Base-by-base conservation (phyloP, 2,797 vertebrate genomes). In the Rhynchotus rufescens region DNA sequence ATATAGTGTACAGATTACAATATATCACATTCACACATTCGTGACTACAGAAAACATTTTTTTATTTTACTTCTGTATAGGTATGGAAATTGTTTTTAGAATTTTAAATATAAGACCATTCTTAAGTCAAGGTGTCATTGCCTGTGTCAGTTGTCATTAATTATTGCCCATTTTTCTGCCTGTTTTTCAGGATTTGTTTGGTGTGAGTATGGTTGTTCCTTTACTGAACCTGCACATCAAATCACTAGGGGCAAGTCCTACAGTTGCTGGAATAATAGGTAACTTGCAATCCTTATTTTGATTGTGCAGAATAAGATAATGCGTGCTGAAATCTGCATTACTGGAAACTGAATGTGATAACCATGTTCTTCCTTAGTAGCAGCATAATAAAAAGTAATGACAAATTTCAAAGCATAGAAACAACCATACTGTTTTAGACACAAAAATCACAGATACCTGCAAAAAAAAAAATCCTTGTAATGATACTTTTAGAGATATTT, bases 201-300 rank as follows among this genome's bases (percentile, higher is more conserved):
- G 98, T 80, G 99, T 99, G 90, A 99, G 99, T 97, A 98, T 99
- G 99, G 98, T 99, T 85, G 98, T 99, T 88, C 99, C 99, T 42
- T 96, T 99, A 93, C 96, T 99, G 96, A 99, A 98, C 93, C 98
- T 98, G 96, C 99, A 99, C 25, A 98, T 99, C 83, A 99, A 98
- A 96, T 98, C 98, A 92, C 98, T 99, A 42, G 99, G 99, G 96
- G 99, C 98, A 81, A 99, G 98, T 94, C 98, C 99, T 42, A 98
- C 98, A 8, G 97, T 99, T 86, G 98, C 99, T 40, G 99, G 99
- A 79, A 92, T 99, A 91, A 98, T 99, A 97, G 99, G 99, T 99
- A 94, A 97, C 98, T 97, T 77, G 42, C 44, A 40, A 44, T 52
- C 40, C 15, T 51, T 57, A 10, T 8, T 4, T 56, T 30, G 61